Evolutionary conservation across 1,140 invertebrate genomes (phyloP), one percentile per base, ranked within the genome.

Genomic region (Bilobella aurantiaca): DNA sequence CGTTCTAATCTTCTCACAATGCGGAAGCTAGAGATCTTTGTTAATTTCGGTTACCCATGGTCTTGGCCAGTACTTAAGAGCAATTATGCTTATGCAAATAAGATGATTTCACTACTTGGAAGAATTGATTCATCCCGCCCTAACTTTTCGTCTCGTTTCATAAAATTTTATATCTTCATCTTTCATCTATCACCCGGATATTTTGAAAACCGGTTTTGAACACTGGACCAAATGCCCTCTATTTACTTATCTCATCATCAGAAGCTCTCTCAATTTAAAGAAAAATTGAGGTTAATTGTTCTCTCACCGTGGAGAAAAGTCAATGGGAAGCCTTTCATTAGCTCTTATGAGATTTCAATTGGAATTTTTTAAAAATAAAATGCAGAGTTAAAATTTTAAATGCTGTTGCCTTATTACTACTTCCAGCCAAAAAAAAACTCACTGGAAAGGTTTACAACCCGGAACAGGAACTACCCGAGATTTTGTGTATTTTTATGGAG

Each of bases 171-270:
- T 53, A 12, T 53, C 49, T 53, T 53, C 49, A 42, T 42, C 37
- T 12, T 42, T n/a, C 37, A 42, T 42, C 37, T 53, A 18, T 53
- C 21, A 53, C 49, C 49, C 49, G 49, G 49, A 23, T 5, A 53
- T 16, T 53, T 53, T 23, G 8, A 8, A 23, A 53, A 53, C 49
- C 49, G 49, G 49, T 53, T 53, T 53, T 53, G 14, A 5, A 5
- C 21, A 23, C 49, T 23, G n/a, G n/a, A 53, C 5, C 25, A 53
- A 53, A 53, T 53, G 49, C 49, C 23, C 49, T 23, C 14, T 53
- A 53, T 53, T 53, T 53, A 53, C 49, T 53, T 53, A 53, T 53
- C 49, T 53, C 49, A 53, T 53, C 49, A 53, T 53, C 49, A 53
- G 49, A 8, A 42, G 34, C 34, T 42, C 18, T 18, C 34, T 42